A percentile compares a stretch with the other conserved stretches of the same genome.
These are phyloP conservation scores for Ceuthmochares aereus DNA, from an alignment of 2,113 vertebrate species.

Conservation along the genomic window DNA sequence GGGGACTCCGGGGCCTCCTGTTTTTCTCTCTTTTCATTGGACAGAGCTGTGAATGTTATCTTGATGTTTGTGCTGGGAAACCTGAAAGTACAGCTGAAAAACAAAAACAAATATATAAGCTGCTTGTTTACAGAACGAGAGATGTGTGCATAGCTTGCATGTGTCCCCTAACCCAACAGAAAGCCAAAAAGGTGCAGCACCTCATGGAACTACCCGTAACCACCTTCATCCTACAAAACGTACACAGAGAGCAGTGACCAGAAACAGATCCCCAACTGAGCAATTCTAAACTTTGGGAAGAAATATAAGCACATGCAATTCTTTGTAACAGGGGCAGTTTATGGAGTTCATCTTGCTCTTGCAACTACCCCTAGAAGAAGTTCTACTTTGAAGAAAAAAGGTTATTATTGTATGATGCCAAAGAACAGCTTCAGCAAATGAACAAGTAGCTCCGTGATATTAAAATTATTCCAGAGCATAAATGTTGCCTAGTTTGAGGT, in stretches of 20 bases:
- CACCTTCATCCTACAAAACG: neutral
- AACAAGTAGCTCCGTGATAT: neutral
- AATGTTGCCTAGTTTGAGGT: neutral
- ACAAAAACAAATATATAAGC: neutral
- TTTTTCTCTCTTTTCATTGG: conserved; percentile 91
- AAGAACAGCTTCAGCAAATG: neutral
- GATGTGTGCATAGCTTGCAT: neutral
- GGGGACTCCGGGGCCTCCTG: conserved; percentile 92
- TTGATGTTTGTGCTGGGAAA: conserved; percentile 99
- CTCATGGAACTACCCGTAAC: neutral
- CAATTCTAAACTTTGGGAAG: neutral
- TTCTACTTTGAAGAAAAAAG: neutral
- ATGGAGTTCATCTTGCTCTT: neutral
- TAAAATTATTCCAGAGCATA: neutral
- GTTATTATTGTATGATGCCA: neutral
- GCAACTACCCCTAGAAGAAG: neutral
- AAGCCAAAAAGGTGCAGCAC: neutral
- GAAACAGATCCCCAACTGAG: neutral
- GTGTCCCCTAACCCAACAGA: neutral
- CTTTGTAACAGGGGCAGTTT: neutral
- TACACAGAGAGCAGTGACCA: neutral
- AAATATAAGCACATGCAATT: neutral
- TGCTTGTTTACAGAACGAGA: neutral
- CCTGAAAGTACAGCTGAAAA: conserved; percentile 94
- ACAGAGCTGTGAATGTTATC: conserved; percentile 96